These are phyloP conservation scores for Eciton burchellii DNA, from an alignment of 1,140 invertebrate genomes.

Conservation along the genomic window DNA sequence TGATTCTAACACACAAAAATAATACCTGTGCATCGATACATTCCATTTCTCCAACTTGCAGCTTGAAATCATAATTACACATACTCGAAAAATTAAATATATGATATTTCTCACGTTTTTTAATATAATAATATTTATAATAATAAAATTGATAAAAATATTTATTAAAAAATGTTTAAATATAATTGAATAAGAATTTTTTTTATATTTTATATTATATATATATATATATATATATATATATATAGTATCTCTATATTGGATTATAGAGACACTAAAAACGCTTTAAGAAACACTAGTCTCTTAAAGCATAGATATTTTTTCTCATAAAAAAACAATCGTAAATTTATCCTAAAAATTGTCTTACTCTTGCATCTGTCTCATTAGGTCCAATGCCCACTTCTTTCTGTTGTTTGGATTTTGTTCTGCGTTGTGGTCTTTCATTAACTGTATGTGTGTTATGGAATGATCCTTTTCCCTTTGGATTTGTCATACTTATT, in stretches of 20 bases:
- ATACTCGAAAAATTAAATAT: conserved; percentile 51
- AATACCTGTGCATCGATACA: conserved; percentile 89
- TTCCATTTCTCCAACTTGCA: conserved; percentile 87
- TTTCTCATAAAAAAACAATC: background rate
- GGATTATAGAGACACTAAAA: too few relatives aligned
- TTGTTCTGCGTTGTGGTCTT: conserved; percentile 80
- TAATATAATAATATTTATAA: conserved; percentile 9
- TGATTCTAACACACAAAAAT: conserved; percentile 38
- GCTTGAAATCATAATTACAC: conserved; percentile 85
- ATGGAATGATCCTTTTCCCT: conserved; percentile 84
- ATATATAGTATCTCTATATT: too few relatives aligned
- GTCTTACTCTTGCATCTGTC: conserved; percentile 88
- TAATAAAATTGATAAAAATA: conserved; percentile 18
- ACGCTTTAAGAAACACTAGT: too few relatives aligned
- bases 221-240: too few relatives aligned
- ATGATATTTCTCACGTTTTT: conserved; percentile 30
- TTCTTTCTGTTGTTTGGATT: conserved; percentile 86
- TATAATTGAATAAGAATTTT: too few relatives aligned
- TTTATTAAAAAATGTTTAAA: too few relatives aligned
- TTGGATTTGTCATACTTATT: conserved; percentile 86
- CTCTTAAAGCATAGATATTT: too few relatives aligned
- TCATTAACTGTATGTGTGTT: conserved; percentile 82
- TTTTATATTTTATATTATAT: conserved; percentile 1
- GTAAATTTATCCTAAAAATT: conserved; percentile 23
- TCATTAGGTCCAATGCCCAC: conserved; percentile 87